Evolutionary conservation across 2,797 vertebrate genomes (phyloP), one percentile per base, ranked within the genome.

Genomic region (Tokudaia tokunoshimensis): DNA sequence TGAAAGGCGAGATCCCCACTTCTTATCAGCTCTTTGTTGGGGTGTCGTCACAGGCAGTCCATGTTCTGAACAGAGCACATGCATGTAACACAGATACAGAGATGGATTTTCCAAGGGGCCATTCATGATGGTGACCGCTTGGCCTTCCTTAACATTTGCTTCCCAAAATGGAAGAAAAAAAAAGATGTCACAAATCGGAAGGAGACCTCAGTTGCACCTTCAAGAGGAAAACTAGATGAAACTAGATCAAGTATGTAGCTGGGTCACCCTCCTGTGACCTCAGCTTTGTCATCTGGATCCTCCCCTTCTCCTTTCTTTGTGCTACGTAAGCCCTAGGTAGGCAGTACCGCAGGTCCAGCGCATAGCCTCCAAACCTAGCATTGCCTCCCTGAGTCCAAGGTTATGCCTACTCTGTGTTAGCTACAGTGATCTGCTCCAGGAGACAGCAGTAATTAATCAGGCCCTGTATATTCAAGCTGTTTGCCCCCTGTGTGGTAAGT

Each of bases 61-160:
- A 15, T 67, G 19, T 87, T 86, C 14, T 59, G 19, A 85, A 88
- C n/a, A 44, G 65, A 44, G 14, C 29, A 57, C 24, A 2, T 26
- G 3, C 37, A 4, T 52, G n/a, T 59, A 44, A 41, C 82, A 76
- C n/a, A 37, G 41, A 9, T 22, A 0, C 6, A 13, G 50, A n/a
- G 29, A 34, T 80, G 76, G 75, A 14, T 65, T 75, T 50, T 6
- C 81, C 82, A 55, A 76, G 61, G 63, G 63, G 22, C 24, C 31
- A 11, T 37, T 55, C 4, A 19, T 17, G 55, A 17, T 12, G 31
- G 3, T 9, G 5, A 14, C 63, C 0, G 0, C n/a, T 26, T 12
- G 65, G 2, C 3, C 59, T 70, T 76, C 79, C 26, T 55, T 41
- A 65, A 26, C 7, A 13, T 4, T 37, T 37, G 55, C 15, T 80